Percentiles rank a stretch among this genome's conserved stretches.
Evolutionary conservation across 2,888 invertebrate species (phyloP).

Genomic region (Hartigia nigra): DNA sequence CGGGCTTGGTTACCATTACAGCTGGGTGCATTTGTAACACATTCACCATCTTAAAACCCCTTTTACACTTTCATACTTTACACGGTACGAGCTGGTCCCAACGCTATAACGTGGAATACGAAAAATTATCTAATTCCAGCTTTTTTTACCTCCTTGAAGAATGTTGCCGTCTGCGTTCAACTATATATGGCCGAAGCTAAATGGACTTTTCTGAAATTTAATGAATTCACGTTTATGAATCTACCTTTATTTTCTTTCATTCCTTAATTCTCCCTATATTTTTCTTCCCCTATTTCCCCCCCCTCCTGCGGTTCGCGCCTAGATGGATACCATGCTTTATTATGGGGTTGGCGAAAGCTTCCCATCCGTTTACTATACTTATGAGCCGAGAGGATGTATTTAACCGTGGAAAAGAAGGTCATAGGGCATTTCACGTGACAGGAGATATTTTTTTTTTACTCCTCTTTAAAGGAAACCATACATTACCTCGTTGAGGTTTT

Average conservation of each 20-base stretch:
- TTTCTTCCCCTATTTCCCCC: background rate
- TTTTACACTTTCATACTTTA: background rate
- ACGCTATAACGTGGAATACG: slow-evolving; percentile 20
- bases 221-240: background rate
- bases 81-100: background rate
- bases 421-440: background rate
- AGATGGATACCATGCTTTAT: background rate
- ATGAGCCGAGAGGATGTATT: background rate
- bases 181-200: background rate
- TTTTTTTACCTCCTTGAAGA: slow-evolving; percentile 16
- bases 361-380: background rate
- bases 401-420: background rate
- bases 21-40: slow-evolving; percentile 33
- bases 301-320: background rate
- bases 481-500: background rate
- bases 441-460: background rate
- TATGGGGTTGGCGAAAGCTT: background rate
- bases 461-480: background rate
- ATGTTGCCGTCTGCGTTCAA: background rate
- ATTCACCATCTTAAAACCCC: slow-evolving; percentile 17
- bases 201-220: background rate
- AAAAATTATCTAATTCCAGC: slow-evolving; percentile 43
- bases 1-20: slow-evolving; percentile 39
- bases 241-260: background rate
- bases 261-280: background rate